phyloP scores from a whole-genome alignment of 1,140 invertebrate genomes.

The Drepana arcuata region DNA sequence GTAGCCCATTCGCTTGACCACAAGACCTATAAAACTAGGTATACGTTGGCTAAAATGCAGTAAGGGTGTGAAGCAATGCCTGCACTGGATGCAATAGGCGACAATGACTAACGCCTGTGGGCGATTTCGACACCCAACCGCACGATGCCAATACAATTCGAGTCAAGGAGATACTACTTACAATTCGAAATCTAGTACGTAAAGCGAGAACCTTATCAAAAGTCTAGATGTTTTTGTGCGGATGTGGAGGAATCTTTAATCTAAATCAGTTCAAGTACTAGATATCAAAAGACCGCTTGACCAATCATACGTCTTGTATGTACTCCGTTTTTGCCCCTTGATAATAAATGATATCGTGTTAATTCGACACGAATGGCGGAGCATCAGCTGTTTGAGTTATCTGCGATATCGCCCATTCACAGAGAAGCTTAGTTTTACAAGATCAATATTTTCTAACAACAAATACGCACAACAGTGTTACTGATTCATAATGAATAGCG shows the following conservation, averaged over 20 bases:
- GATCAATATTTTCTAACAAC: conserved; percentile 18
- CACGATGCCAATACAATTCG: conserved; percentile 44
- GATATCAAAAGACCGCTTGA: no score
- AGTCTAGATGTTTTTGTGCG: no score
- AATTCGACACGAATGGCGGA: conserved; percentile 30
- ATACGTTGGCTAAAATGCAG: no score
- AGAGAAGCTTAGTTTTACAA: conserved; percentile 26
- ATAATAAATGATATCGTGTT: conserved; percentile 27
- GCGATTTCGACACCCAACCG: conserved; percentile 50
- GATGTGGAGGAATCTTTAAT: no score
- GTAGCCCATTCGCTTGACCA: no score
- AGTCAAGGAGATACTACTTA: conserved; percentile 50
- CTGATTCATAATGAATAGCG: not conserved
- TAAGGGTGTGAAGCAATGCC: conserved; percentile 15
- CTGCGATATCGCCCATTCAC: conserved; percentile 42
- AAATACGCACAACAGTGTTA: conserved; percentile 1
- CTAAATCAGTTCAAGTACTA: no score
- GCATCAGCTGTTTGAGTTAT: conserved; percentile 48
- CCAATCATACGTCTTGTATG: no score
- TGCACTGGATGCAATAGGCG: conserved; percentile 43
- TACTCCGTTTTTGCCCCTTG: conserved; percentile 39
- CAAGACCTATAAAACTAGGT: no score
- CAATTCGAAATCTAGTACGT: conserved; percentile 48
- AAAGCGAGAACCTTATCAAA: conserved; percentile 35
- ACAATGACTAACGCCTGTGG: conserved; percentile 56